These are phyloP conservation scores for Eriosoma lanigerum DNA, from an alignment of 1,140 invertebrate species.

Conservation along the genomic window DNA sequence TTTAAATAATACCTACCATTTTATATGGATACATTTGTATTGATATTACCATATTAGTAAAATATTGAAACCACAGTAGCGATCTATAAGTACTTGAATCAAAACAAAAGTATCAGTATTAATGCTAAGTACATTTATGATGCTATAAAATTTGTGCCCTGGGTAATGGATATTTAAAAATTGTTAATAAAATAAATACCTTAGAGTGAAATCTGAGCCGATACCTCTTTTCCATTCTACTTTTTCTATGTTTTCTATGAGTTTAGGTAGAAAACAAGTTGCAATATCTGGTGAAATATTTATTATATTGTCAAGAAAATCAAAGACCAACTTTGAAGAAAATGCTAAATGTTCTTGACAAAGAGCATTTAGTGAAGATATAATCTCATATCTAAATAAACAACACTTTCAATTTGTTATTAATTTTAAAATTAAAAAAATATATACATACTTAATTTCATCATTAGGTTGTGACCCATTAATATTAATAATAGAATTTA, in stretches of 20 bases:
- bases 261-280: slow-evolving; percentile 39
- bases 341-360: slow-evolving; percentile 44
- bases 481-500: neutral
- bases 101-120: too few species aligned
- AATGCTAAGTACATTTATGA: too few species aligned
- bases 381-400: slow-evolving; percentile 26
- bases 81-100: too few species aligned
- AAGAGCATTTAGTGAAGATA: slow-evolving; percentile 15
- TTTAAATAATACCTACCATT: too few species aligned
- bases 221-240: slow-evolving; percentile 50
- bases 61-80: too few species aligned
- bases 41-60: too few species aligned
- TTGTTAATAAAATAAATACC: neutral
- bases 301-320: slow-evolving; percentile 32
- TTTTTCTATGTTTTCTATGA: slow-evolving; percentile 34
- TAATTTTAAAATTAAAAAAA: neutral
- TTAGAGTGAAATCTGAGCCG: slow-evolving; percentile 37
- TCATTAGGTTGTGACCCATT: neutral
- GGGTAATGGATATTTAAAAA: too few species aligned
- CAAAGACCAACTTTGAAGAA: slow-evolving; percentile 40
- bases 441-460: slow-evolving; percentile 21
- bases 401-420: too few species aligned
- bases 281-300: slow-evolving; percentile 17
- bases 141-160: too few species aligned
- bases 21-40: too few species aligned